Evolutionary conservation across 2,113 vertebrate species (phyloP).

Genomic region (Carettochelys insculpta): DNA sequence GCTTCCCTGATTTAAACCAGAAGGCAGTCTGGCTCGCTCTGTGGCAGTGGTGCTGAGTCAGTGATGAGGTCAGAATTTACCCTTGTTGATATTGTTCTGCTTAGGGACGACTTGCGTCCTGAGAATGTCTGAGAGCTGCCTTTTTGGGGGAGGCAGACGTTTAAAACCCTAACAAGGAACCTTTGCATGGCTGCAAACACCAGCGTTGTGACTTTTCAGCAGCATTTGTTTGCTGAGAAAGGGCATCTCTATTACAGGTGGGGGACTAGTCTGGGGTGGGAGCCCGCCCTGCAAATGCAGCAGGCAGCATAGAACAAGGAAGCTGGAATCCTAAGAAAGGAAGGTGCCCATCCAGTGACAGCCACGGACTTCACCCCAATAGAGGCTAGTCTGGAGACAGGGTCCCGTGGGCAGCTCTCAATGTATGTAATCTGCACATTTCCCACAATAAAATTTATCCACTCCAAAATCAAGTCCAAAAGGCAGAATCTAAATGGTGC

Average conservation of each 20-base stretch:
- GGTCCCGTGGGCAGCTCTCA: fast-evolving
- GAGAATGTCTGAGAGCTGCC: neutral
- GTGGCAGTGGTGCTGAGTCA: neutral
- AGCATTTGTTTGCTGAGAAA: neutral
- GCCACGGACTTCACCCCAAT: neutral
- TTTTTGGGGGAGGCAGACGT: neutral
- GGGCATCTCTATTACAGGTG: too few relatives aligned
- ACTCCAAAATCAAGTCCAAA: neutral
- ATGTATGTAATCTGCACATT: neutral
- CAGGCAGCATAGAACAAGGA: neutral
- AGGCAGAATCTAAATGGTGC: neutral
- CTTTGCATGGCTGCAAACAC: neutral
- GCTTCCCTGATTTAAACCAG: neutral
- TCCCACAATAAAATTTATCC: neutral
- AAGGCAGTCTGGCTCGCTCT: neutral
- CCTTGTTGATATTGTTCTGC: neutral
- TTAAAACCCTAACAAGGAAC: neutral
- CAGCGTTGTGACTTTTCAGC: neutral
- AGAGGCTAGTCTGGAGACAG: too few relatives aligned
- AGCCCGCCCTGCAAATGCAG: neutral
- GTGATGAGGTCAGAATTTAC: neutral
- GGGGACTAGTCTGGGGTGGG: neutral
- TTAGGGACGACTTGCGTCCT: neutral
- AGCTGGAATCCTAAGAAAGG: neutral
- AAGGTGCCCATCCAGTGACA: neutral